Evolutionary conservation across 2,797 vertebrate species (phyloP), one percentile per base, ranked within the genome.

Genomic region (Caiman crocodilus): DNA sequence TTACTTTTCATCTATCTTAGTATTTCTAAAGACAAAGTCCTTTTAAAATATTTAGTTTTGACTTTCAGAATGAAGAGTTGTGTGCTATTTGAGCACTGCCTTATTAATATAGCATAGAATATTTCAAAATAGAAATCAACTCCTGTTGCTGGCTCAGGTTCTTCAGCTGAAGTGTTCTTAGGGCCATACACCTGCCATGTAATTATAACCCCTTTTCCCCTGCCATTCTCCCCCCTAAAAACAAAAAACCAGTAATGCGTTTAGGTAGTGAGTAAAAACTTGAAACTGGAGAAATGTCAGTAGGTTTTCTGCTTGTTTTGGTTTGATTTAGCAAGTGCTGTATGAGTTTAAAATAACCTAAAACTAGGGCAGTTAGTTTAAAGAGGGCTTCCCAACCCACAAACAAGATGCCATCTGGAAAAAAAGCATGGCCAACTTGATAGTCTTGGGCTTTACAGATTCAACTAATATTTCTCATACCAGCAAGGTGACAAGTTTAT

Each of bases 11-110:
- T 71, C 67, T 71, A 12, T 42, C 14, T 69, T 69, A 35, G 20
- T 21, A 42, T 71, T 71, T 21, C 35, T 69, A 69, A 69, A 69
- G 65, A 69, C 65, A n/a, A 69, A 32, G 32, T 10, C 6, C 20
- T 23, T 4, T 60, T 71, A 56, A 75, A 93, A 23, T 50, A 85
- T 12, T 28, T 88, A 5, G 59, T 50, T 85, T 77, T 85, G 30
- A 32, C 20, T 58, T 76, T 16, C 57, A 60, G 32, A 81, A 55
- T 84, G 77, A 60, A 26, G 42, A 50, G 42, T 76, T 90, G 76
- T 87, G 32, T 65, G 32, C 77, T 25, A 1, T 21, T 4, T 8
- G 12, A 69, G 35, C 78, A 78, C 4, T 64, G 13, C 56, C 82
- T 30, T 79, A 63, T 28, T 55, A 55, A 21, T 4, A 2, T 73